A percentile compares a stretch with the other conserved stretches of the same genome.
Conservation (phyloP, 1,140 invertebrate genomes). For the Conus ventricosus region DNA sequence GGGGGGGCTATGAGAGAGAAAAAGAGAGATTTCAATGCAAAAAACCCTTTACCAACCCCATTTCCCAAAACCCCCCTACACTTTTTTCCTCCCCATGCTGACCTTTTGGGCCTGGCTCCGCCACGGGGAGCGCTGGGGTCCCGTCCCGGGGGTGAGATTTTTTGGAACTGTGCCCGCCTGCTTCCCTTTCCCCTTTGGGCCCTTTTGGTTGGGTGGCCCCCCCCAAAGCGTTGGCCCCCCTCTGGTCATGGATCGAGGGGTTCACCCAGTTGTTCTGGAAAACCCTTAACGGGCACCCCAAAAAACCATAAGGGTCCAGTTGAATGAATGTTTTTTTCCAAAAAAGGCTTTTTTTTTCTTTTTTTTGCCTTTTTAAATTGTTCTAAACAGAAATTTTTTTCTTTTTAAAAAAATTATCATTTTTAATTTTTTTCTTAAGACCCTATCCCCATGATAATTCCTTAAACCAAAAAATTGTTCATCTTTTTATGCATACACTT, state of each 20-base stretch:
- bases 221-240: neutral
- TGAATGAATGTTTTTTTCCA: neutral
- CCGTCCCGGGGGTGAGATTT: neutral
- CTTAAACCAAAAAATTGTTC: too few species aligned
- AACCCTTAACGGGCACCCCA: too few species aligned
- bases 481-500: too few species aligned
- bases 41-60: too few species aligned
- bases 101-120: neutral
- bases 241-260: neutral
- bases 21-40: neutral
- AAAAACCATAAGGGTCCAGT: neutral
- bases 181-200: neutral
- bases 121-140: neutral
- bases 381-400: too few species aligned
- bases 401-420: too few species aligned
- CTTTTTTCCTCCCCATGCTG: neutral
- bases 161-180: neutral
- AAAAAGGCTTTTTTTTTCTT: too few species aligned
- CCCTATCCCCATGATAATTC: too few species aligned
- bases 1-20: neutral
- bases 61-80: too few species aligned
- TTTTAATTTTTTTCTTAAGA: too few species aligned
- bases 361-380: too few species aligned
- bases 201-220: neutral
- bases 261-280: neutral